These are phyloP conservation scores for Myripristis murdjan DNA, from an alignment of 2,797 vertebrate genomes.

Conservation along the genomic window DNA sequence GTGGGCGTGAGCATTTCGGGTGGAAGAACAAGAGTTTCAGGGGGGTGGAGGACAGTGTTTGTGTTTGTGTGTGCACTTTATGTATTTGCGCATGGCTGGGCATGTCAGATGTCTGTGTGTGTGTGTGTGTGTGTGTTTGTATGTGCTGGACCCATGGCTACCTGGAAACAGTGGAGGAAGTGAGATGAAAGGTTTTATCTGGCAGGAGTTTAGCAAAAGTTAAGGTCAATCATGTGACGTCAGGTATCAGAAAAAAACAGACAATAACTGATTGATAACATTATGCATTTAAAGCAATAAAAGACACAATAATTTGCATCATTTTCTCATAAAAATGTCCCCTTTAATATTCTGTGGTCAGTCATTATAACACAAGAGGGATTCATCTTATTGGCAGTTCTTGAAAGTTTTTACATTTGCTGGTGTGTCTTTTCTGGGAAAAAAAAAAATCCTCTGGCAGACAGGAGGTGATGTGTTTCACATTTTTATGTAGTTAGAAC, in stretches of 20 bases:
- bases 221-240: neutral
- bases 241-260: neutral
- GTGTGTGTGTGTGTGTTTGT: neutral
- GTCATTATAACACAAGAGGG: no score
- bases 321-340: no score
- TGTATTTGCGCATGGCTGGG: neutral
- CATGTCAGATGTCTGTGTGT: slow-evolving; percentile 11
- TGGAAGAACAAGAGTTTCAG: slow-evolving; percentile 60
- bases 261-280: neutral
- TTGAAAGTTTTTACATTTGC: no score
- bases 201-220: neutral
- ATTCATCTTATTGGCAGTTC: no score
- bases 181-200: neutral
- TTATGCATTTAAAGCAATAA: no score
- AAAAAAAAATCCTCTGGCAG: neutral
- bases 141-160: no score
- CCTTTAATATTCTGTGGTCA: no score
- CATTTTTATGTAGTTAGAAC: neutral
- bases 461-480: neutral
- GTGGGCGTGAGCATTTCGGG: slow-evolving; percentile 41
- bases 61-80: slow-evolving; percentile 19
- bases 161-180: neutral
- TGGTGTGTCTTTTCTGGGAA: no score
- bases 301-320: no score
- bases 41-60: slow-evolving; percentile 29